Base-by-base conservation (phyloP, 2,888 invertebrate genomes). In the Drosophila neotestacea region DNA sequence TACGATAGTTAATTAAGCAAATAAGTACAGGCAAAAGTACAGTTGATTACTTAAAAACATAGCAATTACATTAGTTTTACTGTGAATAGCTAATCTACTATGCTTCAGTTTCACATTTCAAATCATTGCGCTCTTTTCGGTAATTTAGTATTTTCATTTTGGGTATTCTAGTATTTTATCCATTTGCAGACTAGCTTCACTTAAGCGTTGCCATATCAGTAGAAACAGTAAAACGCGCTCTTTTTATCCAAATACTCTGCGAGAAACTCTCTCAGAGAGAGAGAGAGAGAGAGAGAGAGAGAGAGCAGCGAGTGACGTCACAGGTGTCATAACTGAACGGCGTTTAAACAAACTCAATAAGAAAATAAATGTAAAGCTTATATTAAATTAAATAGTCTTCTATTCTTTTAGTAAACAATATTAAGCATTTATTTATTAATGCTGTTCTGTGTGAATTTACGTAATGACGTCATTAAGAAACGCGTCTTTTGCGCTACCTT, bases 131-230 rank as follows among this genome's bases (percentile, higher is more conserved):
- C 62, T 9, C 30, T 9, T 4, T 28, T 59, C 32, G 36, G 44
- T 42, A 66, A 63, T 63, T 60, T 27, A 32, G 62, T 68, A 62
- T 55, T 62, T 66, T 70, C 27, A n/a, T 6, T 6, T 13, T 32
- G 6, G 3, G 51, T 38, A 55, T 22, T 52, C 50, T 63, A 63
- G 64, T 41, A 55, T 22, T 52, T 54, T 63, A 63, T 69, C 39
- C 32, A 58, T 5, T 30, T 7, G 7, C 11, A 11, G 9, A 39
- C 4, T 38, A 59, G 38, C 13, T 13, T n/a, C 30, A 1, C 7
- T 6, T 4, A 0, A 50, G 63, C 30, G 75, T 44, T 75, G 77
- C 75, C 75, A 64, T 10, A 68, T 61, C 63, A 5, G 1, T 7
- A n/a, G 50, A 76, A 64, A 58, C 3, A 67, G 62, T 55, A 50